Base-by-base conservation (phyloP, 2,113 vertebrate genomes). In the Opisthocomus hoazin region DNA sequence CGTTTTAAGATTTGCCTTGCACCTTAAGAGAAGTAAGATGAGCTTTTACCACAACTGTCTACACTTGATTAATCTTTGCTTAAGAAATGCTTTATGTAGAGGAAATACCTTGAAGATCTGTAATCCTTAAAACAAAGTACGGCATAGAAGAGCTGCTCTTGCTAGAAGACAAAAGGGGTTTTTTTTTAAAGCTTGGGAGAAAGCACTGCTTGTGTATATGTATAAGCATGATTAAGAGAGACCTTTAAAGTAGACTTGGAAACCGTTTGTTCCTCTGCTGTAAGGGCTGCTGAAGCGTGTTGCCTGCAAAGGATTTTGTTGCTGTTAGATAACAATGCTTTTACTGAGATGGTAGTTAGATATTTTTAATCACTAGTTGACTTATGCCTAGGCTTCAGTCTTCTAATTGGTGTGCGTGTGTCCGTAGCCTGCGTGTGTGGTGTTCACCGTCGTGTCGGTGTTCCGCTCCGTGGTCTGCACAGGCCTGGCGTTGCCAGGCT, bases 71-170 rank as follows among this genome's bases (percentile, higher is more conserved):
- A 87, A 66, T 53, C 41, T 57, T 77, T 83, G 76, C 83, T 93
- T 89, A 83, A 64, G 58, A 61, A 89, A 86, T 87, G n/a, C 61
- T 88, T 90, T 95, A 61, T 95, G 95, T 96, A 65, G 89, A 63
- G 50, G 83, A 56, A 96, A 81, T 79, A 89, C 75, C 45, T 86
- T 90, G 27, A 57, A 89, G 75, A 65, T 93, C 83, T 56, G 71
- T 94, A 89, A 79, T 76, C 45, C 34, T 58, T 94, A 34, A 78
- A 97, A 64, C 74, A 58, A 94, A 80, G 83, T 65, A 53, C 58
- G 30, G 22, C 58, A 80, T 65, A 63, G 46, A 83, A 54, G 51
- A 71, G 39, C 79, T 88, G 32, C 34, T 92, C 77, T 66, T 87
- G 57, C 66, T 81, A 26, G 69, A 89, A 94, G 61, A 60, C 80